These are phyloP conservation scores for Slavum lentiscoides DNA, from an alignment of 2,888 invertebrate species.

Conservation along the genomic window DNA sequence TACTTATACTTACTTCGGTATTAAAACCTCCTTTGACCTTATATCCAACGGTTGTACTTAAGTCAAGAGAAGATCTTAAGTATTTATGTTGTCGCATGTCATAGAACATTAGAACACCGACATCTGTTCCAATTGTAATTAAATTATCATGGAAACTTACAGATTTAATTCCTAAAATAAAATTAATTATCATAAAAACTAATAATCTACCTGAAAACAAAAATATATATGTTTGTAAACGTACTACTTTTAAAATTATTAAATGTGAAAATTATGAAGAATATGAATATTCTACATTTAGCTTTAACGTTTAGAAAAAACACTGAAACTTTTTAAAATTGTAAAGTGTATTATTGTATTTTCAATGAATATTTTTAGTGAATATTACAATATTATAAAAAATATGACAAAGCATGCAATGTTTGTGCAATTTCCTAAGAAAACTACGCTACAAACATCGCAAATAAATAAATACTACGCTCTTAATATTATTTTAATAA, in stretches of 20 bases:
- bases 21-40: slow-evolving; percentile 82
- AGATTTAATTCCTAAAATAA: slow-evolving; percentile 56
- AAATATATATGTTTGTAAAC: too few species aligned
- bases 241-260: neutral
- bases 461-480: neutral
- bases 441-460: neutral
- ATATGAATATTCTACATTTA: too few species aligned
- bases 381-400: neutral
- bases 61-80: slow-evolving; percentile 87
- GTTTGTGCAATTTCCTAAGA: neutral
- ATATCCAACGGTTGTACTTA: slow-evolving; percentile 81
- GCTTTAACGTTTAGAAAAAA: too few species aligned
- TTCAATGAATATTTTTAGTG: neutral
- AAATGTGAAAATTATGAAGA: neutral
- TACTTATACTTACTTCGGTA: slow-evolving; percentile 61
- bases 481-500: neutral
- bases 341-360: neutral
- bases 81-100: slow-evolving; percentile 90
- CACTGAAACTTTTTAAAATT: too few species aligned
- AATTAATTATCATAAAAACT: slow-evolving; percentile 28
- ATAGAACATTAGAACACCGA: slow-evolving; percentile 90
- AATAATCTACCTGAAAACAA: too few species aligned
- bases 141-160: slow-evolving; percentile 78
- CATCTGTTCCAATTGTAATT: slow-evolving; percentile 89
- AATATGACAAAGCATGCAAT: neutral